These are phyloP conservation scores for Ictalurus punctatus DNA, from an alignment of 2,113 vertebrate species.

Conservation along the genomic window DNA sequence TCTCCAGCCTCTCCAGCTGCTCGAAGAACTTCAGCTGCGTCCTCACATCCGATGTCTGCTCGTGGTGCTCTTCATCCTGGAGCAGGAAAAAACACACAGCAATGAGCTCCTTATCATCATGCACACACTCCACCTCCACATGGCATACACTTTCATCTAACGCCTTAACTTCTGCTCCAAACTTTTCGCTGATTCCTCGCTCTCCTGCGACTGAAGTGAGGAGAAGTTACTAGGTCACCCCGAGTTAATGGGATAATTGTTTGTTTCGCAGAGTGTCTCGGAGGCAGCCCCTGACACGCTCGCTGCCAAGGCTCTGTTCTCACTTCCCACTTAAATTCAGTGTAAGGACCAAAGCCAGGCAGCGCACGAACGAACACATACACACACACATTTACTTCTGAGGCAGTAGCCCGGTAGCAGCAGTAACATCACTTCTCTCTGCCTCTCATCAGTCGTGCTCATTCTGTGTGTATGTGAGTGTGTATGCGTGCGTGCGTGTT, in stretches of 20 bases:
- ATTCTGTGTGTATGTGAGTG: not conserved
- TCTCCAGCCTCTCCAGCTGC: slow-evolving; percentile 86
- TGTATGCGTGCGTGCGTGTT: not conserved
- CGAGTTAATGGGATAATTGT: slow-evolving; percentile 57
- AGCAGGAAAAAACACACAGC: not conserved
- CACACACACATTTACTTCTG: slow-evolving; percentile 37
- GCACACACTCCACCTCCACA: slow-evolving; percentile 12
- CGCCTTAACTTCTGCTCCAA: slow-evolving; percentile 29
- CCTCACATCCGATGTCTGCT: slow-evolving; percentile 81
- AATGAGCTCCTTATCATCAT: slow-evolving; percentile 2
- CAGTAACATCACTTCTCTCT: slow-evolving; percentile 37
- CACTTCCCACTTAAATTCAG: slow-evolving; percentile 29
- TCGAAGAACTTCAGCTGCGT: slow-evolving; percentile 87
- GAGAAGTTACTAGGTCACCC: slow-evolving; percentile 58
- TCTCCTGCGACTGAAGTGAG: slow-evolving; percentile 6
- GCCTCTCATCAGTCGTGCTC: slow-evolving; percentile 36
- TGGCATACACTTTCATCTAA: not conserved
- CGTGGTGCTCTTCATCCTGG: slow-evolving; percentile 82
- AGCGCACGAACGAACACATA: not conserved
- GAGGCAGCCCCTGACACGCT: slow-evolving; percentile 39
- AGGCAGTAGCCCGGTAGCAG: slow-evolving; percentile 37
- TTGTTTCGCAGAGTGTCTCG: slow-evolving; percentile 36
- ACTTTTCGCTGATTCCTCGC: slow-evolving; percentile 17
- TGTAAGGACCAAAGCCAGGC: slow-evolving; percentile 41
- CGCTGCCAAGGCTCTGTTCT: slow-evolving; percentile 38